Base-by-base conservation (phyloP, 2,797 vertebrate genomes). In the Cyprinodon diabolis region DNA sequence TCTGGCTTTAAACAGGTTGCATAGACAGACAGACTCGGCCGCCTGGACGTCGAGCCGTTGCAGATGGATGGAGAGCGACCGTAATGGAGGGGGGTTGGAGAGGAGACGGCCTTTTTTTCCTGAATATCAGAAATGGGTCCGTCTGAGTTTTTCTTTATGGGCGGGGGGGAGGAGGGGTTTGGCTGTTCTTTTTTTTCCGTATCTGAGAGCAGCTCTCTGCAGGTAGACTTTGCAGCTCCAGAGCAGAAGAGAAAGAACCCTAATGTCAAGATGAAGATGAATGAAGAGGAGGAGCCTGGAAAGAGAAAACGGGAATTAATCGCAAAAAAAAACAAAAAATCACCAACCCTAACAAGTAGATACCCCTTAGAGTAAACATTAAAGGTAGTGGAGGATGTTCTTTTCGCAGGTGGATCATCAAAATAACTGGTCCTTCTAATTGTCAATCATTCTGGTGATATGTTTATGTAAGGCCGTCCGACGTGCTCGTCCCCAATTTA, bases 261-360 rank as follows among this genome's bases (percentile, higher is more conserved):
- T 93, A 94, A 96, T 96, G 97, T 99, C 97, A 99, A 97, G 97
- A 98, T 94, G 97, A 97, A 93, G 97, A 96, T 91, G 97, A 97
- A 91, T 97, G 96, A 94, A 98, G 96, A 86, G 97, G 96, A 95
- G 97, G 96, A 92, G 96, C 97, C 97, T 99, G 84, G 21, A 45
- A 77, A 73, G 79, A 74, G 35, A 70, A 62, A 79, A 65, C 10
- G 14, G 45, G 55, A 25, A 9, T n/a, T 8, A 11, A 21, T 52
- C 19, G 6, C 4, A 4, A 40, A 40, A 40, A 40, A 40, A 4
- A 4, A 43, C 5, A 5, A 6, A 43, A 43, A 43, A 43, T 43
- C 40, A 43, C 40, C 40, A 8, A 43, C 7, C 40, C 40, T 8
- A 43, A 43, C 6, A 43, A 43, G 40, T 43, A 0, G 40, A 43